Evolutionary conservation across 2,888 invertebrate genomes (phyloP).

Genomic region (Colletes collaris): DNA sequence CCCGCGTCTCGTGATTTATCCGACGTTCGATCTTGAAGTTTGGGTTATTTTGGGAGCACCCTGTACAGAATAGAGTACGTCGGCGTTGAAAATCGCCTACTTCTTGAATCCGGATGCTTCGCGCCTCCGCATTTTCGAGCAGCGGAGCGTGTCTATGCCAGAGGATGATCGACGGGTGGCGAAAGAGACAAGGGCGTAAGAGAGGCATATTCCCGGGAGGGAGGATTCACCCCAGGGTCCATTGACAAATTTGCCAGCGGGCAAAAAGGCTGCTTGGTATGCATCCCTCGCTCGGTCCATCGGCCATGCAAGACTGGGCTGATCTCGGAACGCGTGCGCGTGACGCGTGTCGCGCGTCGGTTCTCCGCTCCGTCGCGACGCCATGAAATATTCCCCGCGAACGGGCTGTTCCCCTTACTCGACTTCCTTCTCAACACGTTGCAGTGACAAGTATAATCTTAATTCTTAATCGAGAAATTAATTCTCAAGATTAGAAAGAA

Average conservation of each 20-base stretch:
- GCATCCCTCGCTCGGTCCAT: conserved; percentile 73
- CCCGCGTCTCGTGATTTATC: no score
- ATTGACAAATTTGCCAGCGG: conserved; percentile 74
- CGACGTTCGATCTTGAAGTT: no score
- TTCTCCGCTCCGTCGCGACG: conserved; percentile 4
- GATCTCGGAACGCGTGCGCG: conserved; percentile 46
- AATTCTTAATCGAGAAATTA: no score
- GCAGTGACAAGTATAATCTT: no score
- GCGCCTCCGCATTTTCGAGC: conserved; percentile 39
- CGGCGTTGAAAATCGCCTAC: neutral
- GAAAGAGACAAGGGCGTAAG: conserved; percentile 56
- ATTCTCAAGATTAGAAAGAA: no score
- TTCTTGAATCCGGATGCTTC: neutral
- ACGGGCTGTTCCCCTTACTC: conserved; percentile 11
- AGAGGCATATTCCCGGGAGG: conserved; percentile 35
- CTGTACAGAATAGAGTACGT: no score
- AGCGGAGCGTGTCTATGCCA: conserved; percentile 53
- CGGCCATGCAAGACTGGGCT: conserved; percentile 59
- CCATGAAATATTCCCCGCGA: conserved; percentile 34
- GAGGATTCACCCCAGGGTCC: conserved; percentile 63
- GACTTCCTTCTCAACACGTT: neutral
- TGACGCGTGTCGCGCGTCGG: conserved; percentile 62
- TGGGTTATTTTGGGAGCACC: no score
- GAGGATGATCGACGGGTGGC: conserved; percentile 69
- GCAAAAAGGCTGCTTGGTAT: conserved; percentile 74